Percentiles rank a stretch among this genome's conserved stretches.
These are phyloP conservation scores for Narcine bancroftii DNA, from an alignment of 2,113 vertebrate species.

Conservation along the genomic window DNA sequence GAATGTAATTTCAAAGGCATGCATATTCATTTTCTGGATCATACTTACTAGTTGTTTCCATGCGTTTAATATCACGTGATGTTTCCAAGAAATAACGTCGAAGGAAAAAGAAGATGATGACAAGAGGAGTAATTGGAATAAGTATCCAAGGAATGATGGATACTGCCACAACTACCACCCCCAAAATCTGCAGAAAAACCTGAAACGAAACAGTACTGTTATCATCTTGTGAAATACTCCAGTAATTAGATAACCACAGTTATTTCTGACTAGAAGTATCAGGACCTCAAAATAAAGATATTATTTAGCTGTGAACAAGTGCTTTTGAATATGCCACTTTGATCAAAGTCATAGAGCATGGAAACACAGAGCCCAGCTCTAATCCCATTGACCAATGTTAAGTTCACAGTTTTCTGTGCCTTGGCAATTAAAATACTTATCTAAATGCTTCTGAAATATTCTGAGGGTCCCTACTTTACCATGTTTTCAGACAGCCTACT, in stretches of 20 bases:
- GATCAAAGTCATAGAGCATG: neutral
- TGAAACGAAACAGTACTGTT: slow-evolving; percentile 43
- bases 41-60: slow-evolving; percentile 76
- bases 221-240: neutral
- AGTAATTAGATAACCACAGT: neutral
- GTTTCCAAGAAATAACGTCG: slow-evolving; percentile 77
- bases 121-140: slow-evolving; percentile 68
- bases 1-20: neutral
- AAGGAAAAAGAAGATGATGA: slow-evolving; percentile 68
- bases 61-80: slow-evolving; percentile 77
- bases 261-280: neutral
- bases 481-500: too few species aligned
- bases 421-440: too few species aligned
- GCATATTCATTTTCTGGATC: neutral
- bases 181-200: slow-evolving; percentile 70
- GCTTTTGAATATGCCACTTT: neutral
- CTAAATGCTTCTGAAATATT: too few species aligned
- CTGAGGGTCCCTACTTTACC: too few species aligned
- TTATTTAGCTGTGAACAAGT: neutral
- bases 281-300: neutral
- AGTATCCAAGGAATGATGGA: slow-evolving; percentile 76
- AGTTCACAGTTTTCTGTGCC: too few species aligned
- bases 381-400: too few species aligned
- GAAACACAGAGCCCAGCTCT: too few species aligned
- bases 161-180: slow-evolving; percentile 71